These are phyloP conservation scores for Charadrius vociferus DNA, from an alignment of 2,113 vertebrate species.

Conservation along the genomic window DNA sequence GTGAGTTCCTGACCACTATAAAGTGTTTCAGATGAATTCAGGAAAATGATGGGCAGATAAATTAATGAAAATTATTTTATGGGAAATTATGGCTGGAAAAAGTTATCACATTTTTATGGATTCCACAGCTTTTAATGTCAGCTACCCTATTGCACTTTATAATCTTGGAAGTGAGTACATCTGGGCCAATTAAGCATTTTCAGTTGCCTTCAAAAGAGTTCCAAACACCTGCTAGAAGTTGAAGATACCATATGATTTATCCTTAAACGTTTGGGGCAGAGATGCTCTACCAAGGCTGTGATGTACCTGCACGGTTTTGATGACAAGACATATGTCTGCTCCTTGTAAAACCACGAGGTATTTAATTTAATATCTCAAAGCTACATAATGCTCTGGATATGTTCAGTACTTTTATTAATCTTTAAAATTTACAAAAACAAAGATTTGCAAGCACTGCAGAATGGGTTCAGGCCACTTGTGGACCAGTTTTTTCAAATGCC, in stretches of 20 bases:
- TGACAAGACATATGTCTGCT: neutral
- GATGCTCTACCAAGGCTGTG: neutral
- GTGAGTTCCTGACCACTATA: neutral
- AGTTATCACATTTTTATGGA: conserved; percentile 14
- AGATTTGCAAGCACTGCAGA: neutral
- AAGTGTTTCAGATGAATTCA: neutral
- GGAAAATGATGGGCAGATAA: neutral
- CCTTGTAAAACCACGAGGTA: neutral
- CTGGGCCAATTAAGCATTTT: conserved; percentile 3
- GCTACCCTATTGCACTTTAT: neutral
- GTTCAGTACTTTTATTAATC: neutral
- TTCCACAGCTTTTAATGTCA: neutral
- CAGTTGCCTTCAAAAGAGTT: neutral
- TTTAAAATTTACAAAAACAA: neutral
- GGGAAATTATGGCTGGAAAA: neutral
- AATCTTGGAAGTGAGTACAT: neutral
- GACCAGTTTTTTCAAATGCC: neutral
- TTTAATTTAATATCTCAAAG: neutral
- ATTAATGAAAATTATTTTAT: neutral
- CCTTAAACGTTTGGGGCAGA: neutral
- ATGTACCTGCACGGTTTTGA: neutral
- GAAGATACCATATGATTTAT: neutral
- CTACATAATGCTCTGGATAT: neutral
- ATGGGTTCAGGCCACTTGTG: neutral
- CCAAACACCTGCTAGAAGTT: neutral